Evolutionary conservation across 1,140 invertebrate genomes (phyloP).

Genomic region (Drosophila asahinai): DNA sequence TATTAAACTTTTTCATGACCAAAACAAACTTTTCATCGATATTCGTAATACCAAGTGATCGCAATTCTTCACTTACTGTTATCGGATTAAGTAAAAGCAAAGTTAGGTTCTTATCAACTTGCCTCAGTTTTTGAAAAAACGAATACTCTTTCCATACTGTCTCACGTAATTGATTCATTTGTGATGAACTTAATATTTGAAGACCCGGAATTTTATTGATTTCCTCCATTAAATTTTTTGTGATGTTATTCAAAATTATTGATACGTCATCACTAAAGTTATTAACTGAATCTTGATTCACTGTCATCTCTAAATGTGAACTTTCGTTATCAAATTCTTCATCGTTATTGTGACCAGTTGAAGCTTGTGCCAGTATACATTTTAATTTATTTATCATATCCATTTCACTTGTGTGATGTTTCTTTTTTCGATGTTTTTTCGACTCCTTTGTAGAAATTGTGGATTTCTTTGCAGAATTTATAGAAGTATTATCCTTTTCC

Average conservation of each 20-base stretch:
- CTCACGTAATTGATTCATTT: slow-evolving; percentile 62
- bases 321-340: neutral
- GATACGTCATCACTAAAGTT: slow-evolving; percentile 23
- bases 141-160: slow-evolving; percentile 61
- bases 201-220: slow-evolving; percentile 82
- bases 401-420: slow-evolving; percentile 81
- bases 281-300: slow-evolving; percentile 17
- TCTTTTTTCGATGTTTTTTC: slow-evolving; percentile 78
- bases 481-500: slow-evolving; percentile 81
- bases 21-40: slow-evolving; percentile 61
- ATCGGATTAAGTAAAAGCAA: slow-evolving; percentile 76
- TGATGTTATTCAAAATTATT: slow-evolving; percentile 59
- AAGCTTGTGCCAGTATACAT: slow-evolving; percentile 61
- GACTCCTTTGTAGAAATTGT: slow-evolving; percentile 45
- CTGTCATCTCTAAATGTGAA: neutral
- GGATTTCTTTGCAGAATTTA: slow-evolving; percentile 5
- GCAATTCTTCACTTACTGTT: slow-evolving; percentile 66
- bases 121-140: slow-evolving; percentile 79
- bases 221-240: slow-evolving; percentile 70
- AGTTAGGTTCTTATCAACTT: slow-evolving; percentile 78
- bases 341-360: slow-evolving; percentile 13
- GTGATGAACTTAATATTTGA: slow-evolving; percentile 52
- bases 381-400: slow-evolving; percentile 83
- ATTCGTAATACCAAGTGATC: slow-evolving; percentile 23
- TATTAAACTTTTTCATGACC: slow-evolving; percentile 76